Percentiles rank a stretch among this genome's conserved stretches.
Conservation (phyloP, 2,888 invertebrate species). For the Drosophila yooni region DNA sequence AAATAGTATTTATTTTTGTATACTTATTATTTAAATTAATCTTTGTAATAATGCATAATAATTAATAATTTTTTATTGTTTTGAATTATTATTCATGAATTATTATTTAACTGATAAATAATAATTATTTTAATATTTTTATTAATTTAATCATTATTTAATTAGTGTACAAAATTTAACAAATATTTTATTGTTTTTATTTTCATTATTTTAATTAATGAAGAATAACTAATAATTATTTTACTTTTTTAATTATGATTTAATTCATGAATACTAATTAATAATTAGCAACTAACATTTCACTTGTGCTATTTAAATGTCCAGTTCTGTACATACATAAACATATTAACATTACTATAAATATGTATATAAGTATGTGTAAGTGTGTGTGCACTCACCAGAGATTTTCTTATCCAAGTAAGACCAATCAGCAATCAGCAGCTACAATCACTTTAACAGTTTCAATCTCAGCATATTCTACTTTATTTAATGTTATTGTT, state of each 20-base stretch:
- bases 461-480: conserved; percentile 40
- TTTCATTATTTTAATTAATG: neutral
- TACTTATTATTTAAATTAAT: neutral
- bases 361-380: neutral
- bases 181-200: neutral
- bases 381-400: conserved; percentile 26
- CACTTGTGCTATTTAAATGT: neutral
- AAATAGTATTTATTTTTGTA: neutral
- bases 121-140: neutral
- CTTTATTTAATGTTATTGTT: conserved; percentile 36
- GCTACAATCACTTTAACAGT: conserved; percentile 38
- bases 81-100: neutral
- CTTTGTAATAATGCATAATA: neutral
- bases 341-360: neutral
- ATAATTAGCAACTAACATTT: neutral
- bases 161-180: neutral
- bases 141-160: neutral
- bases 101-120: neutral
- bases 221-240: neutral
- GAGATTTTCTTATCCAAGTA: conserved; percentile 34
- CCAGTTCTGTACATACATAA: neutral
- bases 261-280: neutral
- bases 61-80: neutral
- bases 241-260: neutral
- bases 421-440: conserved; percentile 28